Base-by-base conservation (phyloP, 2,888 invertebrate genomes). In the Erpobdella octoculata region DNA sequence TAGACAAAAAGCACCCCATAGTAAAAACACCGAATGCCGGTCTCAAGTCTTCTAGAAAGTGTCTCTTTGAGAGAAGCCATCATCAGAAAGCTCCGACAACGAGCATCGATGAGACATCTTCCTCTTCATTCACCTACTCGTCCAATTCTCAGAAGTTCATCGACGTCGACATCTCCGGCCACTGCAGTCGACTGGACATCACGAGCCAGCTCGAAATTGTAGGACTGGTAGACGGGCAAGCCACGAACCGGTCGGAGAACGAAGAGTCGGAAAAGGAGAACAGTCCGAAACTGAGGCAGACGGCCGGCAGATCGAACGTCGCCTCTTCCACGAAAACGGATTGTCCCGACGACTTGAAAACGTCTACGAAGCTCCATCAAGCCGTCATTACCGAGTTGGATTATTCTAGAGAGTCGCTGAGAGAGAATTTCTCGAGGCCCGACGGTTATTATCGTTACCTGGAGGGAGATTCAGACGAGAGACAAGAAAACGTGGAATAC, bases 401-500 rank as follows among this genome's bases (percentile, higher is more conserved):
- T 9, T 89, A 79, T 71, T 92, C 91, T 82, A 87, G 79, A 4
- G 78, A 88, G 78, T 89, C 91, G 68, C 87, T 88, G 78, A 36
- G 5, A 18, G 91, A 91, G 84, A 91, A 92, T 0, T 91, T 92
- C 62, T 85, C 18, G 18, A 86, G 92, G 64, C 91, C 93, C 0
- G 90, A 91, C 83, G 91, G 92, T 0, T 94, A 93, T 75, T 84
- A 75, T 66, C 35, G 76, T 31, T 95, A 93, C 81, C 93, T 95
- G 80, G 96, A 96, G 81, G 92, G 93, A 80, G 91, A 93, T 12
- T 89, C 90, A 0, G 95, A 96, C 82, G 95, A 96, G 81, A 85
- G 96, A 35, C 95, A 95, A 81, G 93, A 93, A 73, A 92, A 88
- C 79, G 87, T 89, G 0, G 97, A 97, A 83, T 97, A 97, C 85